Conservation (phyloP, 2,888 invertebrate species). For the Anodontia alba region DNA sequence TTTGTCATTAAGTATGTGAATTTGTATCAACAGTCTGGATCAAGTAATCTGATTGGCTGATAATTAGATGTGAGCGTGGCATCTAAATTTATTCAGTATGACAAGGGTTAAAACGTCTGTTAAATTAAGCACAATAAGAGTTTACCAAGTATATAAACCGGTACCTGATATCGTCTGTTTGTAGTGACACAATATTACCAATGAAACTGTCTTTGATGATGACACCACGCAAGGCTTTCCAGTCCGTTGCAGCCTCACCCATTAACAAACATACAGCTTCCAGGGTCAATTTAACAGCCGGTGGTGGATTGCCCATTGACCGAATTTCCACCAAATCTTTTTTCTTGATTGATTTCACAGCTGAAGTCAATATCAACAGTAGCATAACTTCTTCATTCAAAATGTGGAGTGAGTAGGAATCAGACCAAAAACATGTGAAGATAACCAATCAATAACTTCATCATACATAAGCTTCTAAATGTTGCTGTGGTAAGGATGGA, state of each 20-base stretch:
- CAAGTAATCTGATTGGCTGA: too few species aligned
- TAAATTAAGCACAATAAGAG: too few species aligned
- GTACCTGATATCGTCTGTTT: conserved; percentile 83
- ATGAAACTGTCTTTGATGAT: conserved; percentile 95
- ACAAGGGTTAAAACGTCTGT: too few species aligned
- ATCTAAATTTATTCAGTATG: too few species aligned
- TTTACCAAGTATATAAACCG: too few species aligned
- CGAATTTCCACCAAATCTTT: conserved; percentile 99
- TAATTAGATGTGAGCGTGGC: too few species aligned
- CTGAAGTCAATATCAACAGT: conserved; percentile 86
- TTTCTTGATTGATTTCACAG: conserved; percentile 99
- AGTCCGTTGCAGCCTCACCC: conserved; percentile 98
- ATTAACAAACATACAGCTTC: conserved; percentile 99
- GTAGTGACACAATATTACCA: conserved; percentile 82
- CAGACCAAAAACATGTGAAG: conserved; percentile 8
- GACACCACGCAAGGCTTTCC: conserved; percentile 98
- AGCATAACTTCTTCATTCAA: not conserved
- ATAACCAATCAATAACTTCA: too few species aligned
- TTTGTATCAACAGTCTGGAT: too few species aligned
- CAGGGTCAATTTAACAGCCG: conserved; percentile 98
- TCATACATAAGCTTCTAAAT: too few species aligned
- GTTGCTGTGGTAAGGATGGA: too few species aligned
- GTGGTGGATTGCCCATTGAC: conserved; percentile 99
- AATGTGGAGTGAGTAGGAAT: not conserved
- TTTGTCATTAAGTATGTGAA: too few species aligned